Evolutionary conservation across 1,140 invertebrate species (phyloP).

Genomic region (Pentalonia nigronervosa): DNA sequence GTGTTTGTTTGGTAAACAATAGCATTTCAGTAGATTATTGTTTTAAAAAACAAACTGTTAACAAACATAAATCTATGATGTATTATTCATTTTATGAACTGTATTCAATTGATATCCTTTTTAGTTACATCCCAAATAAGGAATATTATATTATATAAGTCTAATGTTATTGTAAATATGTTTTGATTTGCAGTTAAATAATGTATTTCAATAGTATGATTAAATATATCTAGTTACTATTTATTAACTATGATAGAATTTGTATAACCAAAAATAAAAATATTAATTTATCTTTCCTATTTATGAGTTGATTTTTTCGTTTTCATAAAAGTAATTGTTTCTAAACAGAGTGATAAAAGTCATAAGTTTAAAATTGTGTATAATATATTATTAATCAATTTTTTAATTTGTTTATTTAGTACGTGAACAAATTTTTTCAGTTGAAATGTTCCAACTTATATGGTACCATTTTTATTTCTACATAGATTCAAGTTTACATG

Average conservation of each 20-base stretch:
- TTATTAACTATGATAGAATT: neutral
- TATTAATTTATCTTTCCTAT: neutral
- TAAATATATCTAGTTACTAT: neutral
- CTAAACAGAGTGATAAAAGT: neutral
- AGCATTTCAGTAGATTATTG: constrained; percentile 55
- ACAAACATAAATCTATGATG: constrained; percentile 39
- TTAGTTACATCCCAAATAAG: constrained; percentile 41
- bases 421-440: neutral
- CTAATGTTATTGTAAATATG: neutral
- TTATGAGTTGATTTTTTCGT: neutral
- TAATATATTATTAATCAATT: neutral
- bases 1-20: constrained; percentile 59
- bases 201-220: neutral
- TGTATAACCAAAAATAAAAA: neutral
- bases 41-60: constrained; percentile 59
- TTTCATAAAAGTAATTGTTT: neutral
- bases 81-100: constrained; percentile 33
- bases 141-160: constrained; percentile 35
- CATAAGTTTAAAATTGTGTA: neutral
- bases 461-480: neutral
- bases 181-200: neutral
- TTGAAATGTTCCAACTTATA: neutral
- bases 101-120: constrained; percentile 33
- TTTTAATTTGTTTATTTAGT: neutral
- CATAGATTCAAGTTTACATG: too few relatives aligned